Percentiles rank a stretch among this genome's conserved stretches.
These are phyloP conservation scores for Leptura quadrifasciata DNA, from an alignment of 2,888 invertebrate genomes.

Conservation along the genomic window DNA sequence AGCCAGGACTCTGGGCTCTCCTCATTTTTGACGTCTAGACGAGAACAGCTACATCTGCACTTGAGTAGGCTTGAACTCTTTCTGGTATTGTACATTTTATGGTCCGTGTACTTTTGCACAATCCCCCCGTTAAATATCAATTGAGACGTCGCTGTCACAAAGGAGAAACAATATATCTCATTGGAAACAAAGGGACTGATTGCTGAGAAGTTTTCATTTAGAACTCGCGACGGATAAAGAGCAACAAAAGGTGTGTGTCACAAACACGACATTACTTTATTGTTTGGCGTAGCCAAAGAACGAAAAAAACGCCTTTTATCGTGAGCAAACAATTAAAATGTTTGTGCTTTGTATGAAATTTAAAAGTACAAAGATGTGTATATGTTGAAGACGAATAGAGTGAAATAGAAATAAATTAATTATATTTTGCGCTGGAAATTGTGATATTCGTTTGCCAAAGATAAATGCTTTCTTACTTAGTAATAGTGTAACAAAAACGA, in stretches of 20 bases:
- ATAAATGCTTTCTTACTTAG: too few species aligned
- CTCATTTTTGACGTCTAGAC: constrained; percentile 18
- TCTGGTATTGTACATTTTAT: constrained; percentile 34
- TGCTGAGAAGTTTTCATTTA: constrained; percentile 47
- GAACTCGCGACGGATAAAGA: constrained; percentile 35
- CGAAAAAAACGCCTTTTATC: background rate
- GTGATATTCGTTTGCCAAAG: too few species aligned
- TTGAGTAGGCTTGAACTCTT: constrained; percentile 37
- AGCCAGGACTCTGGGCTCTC: background rate
- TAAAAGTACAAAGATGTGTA: background rate
- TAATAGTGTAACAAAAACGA: too few species aligned
- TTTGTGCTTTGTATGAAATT: background rate
- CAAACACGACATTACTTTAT: constrained; percentile 13
- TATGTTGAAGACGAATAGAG: too few species aligned
- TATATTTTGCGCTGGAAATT: too few species aligned
- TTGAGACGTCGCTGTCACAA: constrained; percentile 48
- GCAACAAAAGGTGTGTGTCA: constrained; percentile 38
- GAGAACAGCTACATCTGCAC: constrained; percentile 2
- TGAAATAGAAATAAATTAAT: too few species aligned
- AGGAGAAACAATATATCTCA: constrained; percentile 43
- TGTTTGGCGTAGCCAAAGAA: background rate
- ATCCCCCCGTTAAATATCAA: constrained; percentile 47
- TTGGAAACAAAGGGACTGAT: constrained; percentile 48
- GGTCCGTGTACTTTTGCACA: constrained; percentile 32
- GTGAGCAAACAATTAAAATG: background rate